phyloP scores from a whole-genome alignment of 2,113 vertebrate genomes.

The Scartelaos histophorus region DNA sequence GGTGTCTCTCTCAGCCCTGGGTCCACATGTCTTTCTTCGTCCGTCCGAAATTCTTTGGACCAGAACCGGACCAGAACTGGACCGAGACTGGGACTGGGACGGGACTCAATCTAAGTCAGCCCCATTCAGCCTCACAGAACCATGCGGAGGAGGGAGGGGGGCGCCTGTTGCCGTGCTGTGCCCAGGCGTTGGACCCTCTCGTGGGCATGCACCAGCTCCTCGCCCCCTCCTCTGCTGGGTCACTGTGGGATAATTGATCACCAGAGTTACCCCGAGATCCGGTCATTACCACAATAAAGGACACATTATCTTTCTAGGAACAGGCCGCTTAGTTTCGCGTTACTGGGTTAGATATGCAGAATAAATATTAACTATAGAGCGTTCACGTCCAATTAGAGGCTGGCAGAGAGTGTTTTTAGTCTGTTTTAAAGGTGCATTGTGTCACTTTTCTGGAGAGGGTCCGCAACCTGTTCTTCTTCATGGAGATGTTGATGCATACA shows the following conservation, averaged over 20 bases:
- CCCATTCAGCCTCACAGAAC: neutral
- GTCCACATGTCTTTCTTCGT: slow-evolving; percentile 58
- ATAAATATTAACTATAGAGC: too few relatives aligned
- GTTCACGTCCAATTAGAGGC: too few relatives aligned
- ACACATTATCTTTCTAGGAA: neutral
- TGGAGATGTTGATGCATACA: too few relatives aligned
- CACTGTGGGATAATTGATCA: slow-evolving; percentile 62
- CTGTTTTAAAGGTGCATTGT: too few relatives aligned
- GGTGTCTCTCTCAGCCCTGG: slow-evolving; percentile 36
- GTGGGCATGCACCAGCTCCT: slow-evolving; percentile 64
- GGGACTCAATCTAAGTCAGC: neutral
- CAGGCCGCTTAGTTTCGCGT: too few relatives aligned
- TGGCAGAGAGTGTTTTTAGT: too few relatives aligned
- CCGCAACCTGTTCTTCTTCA: too few relatives aligned
- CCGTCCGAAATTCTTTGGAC: slow-evolving; percentile 33
- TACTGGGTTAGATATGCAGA: too few relatives aligned
- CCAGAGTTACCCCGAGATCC: slow-evolving; percentile 10
- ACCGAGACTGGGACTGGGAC: slow-evolving; percentile 27
- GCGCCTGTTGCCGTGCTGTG: slow-evolving; percentile 30
- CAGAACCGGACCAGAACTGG: slow-evolving; percentile 26
- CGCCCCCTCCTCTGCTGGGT: slow-evolving; percentile 34
- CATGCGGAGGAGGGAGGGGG: neutral
- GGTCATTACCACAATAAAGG: slow-evolving; percentile 8
- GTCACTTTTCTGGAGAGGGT: too few relatives aligned
- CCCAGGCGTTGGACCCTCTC: slow-evolving; percentile 46